phyloP scores from a whole-genome alignment of 2,888 invertebrate genomes.

The Nomada goodeniana region DNA sequence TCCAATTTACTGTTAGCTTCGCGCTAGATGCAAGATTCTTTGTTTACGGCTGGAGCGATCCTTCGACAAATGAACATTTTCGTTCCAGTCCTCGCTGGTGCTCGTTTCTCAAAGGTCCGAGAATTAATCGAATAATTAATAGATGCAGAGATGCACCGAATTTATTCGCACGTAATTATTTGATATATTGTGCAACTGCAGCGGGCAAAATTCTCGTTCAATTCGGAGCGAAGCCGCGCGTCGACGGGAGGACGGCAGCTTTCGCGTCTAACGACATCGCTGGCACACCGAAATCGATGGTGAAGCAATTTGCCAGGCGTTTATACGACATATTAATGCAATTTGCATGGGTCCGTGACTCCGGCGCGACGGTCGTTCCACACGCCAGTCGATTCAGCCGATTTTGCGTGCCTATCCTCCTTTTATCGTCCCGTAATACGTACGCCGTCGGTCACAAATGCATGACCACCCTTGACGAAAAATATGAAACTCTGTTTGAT shows the following conservation, averaged over 20 bases:
- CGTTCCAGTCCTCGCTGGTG: too few relatives aligned
- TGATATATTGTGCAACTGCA: too few relatives aligned
- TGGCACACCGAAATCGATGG: conserved; percentile 74
- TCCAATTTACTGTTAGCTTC: too few relatives aligned
- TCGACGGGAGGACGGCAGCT: conserved; percentile 37
- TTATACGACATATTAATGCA: conserved; percentile 80
- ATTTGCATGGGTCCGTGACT: conserved; percentile 74
- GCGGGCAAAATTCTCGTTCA: not conserved
- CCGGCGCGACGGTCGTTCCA: conserved; percentile 40
- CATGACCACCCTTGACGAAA: too few relatives aligned
- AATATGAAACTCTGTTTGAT: too few relatives aligned
- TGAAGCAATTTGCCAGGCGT: conserved; percentile 78
- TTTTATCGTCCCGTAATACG: conserved; percentile 51
- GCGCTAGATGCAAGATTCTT: too few relatives aligned
- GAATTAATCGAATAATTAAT: too few relatives aligned
- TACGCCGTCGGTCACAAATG: not conserved
- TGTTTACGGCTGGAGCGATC: too few relatives aligned
- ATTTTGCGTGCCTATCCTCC: conserved; percentile 54
- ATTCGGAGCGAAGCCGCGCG: conserved; percentile 30
- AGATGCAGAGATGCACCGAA: too few relatives aligned
- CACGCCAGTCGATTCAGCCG: conserved; percentile 65
- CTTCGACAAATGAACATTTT: too few relatives aligned
- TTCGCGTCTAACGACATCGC: conserved; percentile 60
- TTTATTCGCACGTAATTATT: too few relatives aligned
- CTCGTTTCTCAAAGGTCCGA: too few relatives aligned